These are phyloP conservation scores for Ctenomys sociabilis DNA, from an alignment of 2,113 vertebrate genomes.

Conservation along the genomic window DNA sequence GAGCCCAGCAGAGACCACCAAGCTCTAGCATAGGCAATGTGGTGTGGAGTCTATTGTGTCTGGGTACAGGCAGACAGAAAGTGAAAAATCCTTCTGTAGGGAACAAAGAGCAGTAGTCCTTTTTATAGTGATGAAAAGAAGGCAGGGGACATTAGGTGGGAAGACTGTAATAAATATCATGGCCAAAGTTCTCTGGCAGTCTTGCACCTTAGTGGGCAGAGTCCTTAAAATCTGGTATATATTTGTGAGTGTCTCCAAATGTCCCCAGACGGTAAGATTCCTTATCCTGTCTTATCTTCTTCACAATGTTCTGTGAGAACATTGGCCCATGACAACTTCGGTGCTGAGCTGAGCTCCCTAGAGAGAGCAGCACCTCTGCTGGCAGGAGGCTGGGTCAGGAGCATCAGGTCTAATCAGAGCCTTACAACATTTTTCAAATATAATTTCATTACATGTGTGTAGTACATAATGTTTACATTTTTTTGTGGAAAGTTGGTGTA, in stretches of 20 bases:
- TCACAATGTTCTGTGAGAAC: not conserved
- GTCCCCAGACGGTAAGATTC: not conserved
- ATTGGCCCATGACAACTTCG: not conserved
- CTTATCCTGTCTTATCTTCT: not conserved
- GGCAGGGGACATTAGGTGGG: not conserved
- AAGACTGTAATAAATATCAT: not conserved
- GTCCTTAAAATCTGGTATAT: not conserved
- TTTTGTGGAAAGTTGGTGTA: not conserved
- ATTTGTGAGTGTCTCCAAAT: not conserved
- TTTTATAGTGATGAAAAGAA: not conserved
- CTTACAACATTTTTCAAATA: not conserved
- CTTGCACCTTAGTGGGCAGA: not conserved
- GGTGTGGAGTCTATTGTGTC: not conserved
- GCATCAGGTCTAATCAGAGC: not conserved
- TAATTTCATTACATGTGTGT: not conserved
- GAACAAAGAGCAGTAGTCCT: not conserved
- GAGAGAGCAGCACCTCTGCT: not conserved
- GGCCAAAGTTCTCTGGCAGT: not conserved
- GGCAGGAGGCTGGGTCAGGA: not conserved
- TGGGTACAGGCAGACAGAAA: not conserved
- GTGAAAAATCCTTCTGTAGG: not conserved
- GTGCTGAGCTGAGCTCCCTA: not conserved
- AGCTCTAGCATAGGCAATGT: not conserved
- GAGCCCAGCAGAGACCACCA: not conserved
- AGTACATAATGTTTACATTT: not conserved